Conservation (phyloP, 2,113 vertebrate genomes). For the Corythornis madagascariensis region DNA sequence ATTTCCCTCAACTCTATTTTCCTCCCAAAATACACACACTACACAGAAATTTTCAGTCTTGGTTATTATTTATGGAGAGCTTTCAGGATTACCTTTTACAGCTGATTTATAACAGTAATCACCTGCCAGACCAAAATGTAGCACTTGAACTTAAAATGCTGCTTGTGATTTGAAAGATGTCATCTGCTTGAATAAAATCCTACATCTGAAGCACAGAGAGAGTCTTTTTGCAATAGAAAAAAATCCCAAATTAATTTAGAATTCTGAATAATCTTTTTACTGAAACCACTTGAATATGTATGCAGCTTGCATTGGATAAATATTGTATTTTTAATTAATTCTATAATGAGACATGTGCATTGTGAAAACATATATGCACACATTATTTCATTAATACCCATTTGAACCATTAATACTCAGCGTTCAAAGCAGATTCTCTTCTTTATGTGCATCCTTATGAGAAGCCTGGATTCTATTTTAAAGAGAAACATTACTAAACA, state of each 20-base stretch:
- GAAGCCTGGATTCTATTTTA: neutral
- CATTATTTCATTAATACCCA: neutral
- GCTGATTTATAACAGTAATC: constrained; percentile 65
- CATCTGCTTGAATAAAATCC: constrained; percentile 47
- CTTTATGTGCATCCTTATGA: neutral
- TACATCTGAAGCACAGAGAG: neutral
- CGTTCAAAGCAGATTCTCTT: neutral
- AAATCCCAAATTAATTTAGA: neutral
- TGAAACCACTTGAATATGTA: neutral
- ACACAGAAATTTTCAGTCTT: constrained; percentile 47
- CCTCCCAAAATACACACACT: constrained; percentile 30
- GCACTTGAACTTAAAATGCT: constrained; percentile 48
- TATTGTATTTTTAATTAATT: neutral
- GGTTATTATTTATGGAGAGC: constrained; percentile 61
- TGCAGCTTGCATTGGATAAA: neutral
- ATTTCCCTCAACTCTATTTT: constrained; percentile 53
- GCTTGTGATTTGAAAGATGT: constrained; percentile 51
- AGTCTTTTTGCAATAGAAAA: neutral
- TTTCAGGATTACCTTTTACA: constrained; percentile 65
- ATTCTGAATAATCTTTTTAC: constrained; percentile 10
- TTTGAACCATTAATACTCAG: neutral
- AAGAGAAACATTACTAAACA: neutral
- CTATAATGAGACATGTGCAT: neutral
- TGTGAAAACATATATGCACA: constrained; percentile 10
- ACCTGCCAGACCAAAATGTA: constrained; percentile 38